Evolutionary conservation across 2,797 vertebrate genomes (phyloP).

Genomic region (Mormyrops boulengeri): DNA sequence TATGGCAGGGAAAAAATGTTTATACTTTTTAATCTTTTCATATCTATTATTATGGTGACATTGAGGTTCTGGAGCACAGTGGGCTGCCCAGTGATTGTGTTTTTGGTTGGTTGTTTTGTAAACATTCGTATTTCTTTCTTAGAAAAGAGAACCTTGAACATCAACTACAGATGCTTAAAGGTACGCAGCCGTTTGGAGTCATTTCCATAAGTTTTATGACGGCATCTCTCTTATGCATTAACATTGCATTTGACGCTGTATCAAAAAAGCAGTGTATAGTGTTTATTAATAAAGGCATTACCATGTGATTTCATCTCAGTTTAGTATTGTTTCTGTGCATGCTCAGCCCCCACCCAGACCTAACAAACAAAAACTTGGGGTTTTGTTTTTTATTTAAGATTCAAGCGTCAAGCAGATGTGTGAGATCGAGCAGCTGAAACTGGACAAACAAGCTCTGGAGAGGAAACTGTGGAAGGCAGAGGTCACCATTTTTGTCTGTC

Average conservation of each 20-base stretch:
- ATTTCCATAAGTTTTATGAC: background rate
- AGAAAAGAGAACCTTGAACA: constrained; percentile 8
- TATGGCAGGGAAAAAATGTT: background rate
- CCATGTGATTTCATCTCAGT: background rate
- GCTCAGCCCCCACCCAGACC: background rate
- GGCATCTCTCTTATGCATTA: background rate
- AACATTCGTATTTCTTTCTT: background rate
- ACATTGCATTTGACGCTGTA: background rate
- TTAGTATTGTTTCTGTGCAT: background rate
- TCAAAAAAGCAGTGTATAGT: background rate
- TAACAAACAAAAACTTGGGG: background rate
- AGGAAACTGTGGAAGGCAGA: constrained; percentile 68
- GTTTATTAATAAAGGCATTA: background rate
- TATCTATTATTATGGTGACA: background rate
- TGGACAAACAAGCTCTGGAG: constrained; percentile 71
- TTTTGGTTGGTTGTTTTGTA: background rate
- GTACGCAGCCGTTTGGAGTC: background rate
- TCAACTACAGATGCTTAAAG: background rate
- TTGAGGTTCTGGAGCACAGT: background rate
- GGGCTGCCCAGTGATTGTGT: background rate
- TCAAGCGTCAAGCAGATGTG: constrained; percentile 63
- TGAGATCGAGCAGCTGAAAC: constrained; percentile 70
- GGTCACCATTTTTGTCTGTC: constrained; percentile 40
- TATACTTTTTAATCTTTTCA: background rate
- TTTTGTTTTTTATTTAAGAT: constrained; percentile 53